Evolutionary conservation across 2,113 vertebrate species (phyloP), one percentile per base, ranked within the genome.

Genomic region (Mustelus asterias): DNA sequence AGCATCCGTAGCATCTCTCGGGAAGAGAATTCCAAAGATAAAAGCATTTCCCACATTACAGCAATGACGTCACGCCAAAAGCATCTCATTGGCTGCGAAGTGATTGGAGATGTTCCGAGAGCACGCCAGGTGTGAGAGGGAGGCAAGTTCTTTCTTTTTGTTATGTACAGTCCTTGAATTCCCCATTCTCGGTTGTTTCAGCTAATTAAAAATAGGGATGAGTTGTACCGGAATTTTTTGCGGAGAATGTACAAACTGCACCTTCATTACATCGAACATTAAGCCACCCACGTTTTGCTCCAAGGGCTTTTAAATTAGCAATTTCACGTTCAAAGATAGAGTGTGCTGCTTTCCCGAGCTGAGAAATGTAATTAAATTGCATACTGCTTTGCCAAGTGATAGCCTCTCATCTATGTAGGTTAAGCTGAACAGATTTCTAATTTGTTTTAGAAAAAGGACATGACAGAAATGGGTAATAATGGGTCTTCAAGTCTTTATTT

Each of bases 281-380:
- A 93, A 65, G 20, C 60, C 89, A 93, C 89, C 60, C 89, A 93
- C n/a, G n/a, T 65, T 67, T 93, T 93, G 89, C n/a, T 83, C 37
- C 0, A 44, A 44, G 37, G 37, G 80, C 37, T 41, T 65, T 67
- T 37, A 93, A 92, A 65, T 93, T 65, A 93, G 63, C 63, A 65
- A 93, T 65, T 93, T 65, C 60, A 65, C 16, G n/a, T 93, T 93
- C 89, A 93, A 37, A 65, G 60, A 63, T 93, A 37, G n/a, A 65
- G n/a, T 41, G 89, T 10, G 60, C 60, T 90, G 88, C 26, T 90
- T 90, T 60, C 60, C 29, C 24, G 88, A 90, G 88, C 88, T 93
- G 58, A 24, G 89, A 65, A 93, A 93, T 93, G 60, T 93, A 93
- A 93, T 93, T 93, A 93, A 93, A 93, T 93, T 65, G 80, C 89